Evolutionary conservation across 2,113 vertebrate species (phyloP).

Genomic region (Colossoma macropomum): DNA sequence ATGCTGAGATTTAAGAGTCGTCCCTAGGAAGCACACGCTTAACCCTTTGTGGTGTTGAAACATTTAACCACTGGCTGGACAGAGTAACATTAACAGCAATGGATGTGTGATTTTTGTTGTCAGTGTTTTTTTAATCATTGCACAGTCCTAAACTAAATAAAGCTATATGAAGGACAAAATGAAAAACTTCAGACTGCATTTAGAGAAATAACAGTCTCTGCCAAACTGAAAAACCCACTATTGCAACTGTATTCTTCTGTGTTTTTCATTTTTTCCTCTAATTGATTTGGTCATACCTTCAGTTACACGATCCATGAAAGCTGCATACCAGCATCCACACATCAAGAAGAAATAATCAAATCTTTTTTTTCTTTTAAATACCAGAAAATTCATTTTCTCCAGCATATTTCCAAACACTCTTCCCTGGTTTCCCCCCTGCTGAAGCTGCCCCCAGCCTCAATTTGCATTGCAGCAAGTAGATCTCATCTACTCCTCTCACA

Average conservation of each 20-base stretch:
- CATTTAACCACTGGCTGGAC: background rate
- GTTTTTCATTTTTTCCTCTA: background rate
- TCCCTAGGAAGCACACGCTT: slow-evolving; percentile 17
- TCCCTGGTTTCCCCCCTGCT: slow-evolving; percentile 31
- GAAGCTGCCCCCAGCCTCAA: slow-evolving; percentile 37
- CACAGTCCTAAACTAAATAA: background rate
- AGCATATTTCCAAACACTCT: slow-evolving; percentile 47
- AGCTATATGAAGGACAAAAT: background rate
- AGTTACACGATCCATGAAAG: slow-evolving; percentile 4
- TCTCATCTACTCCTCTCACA: slow-evolving; percentile 55
- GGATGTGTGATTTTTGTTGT: background rate
- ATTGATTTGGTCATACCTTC: slow-evolving; percentile 14
- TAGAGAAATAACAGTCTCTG: background rate
- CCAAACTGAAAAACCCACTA: background rate
- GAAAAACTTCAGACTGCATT: background rate
- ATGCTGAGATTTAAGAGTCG: slow-evolving; percentile 32
- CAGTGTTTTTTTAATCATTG: background rate
- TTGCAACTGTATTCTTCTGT: background rate
- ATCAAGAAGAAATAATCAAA: slow-evolving; percentile 18
- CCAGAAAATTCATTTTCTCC: slow-evolving; percentile 50
- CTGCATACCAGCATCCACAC: slow-evolving; percentile 21
- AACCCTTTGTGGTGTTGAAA: slow-evolving; percentile 3
- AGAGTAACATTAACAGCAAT: background rate
- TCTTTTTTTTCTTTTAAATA: slow-evolving; percentile 24
- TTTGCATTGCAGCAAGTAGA: slow-evolving; percentile 57